Conservation (phyloP, 2,888 invertebrate genomes). For the Drosophila paramelanica region DNA sequence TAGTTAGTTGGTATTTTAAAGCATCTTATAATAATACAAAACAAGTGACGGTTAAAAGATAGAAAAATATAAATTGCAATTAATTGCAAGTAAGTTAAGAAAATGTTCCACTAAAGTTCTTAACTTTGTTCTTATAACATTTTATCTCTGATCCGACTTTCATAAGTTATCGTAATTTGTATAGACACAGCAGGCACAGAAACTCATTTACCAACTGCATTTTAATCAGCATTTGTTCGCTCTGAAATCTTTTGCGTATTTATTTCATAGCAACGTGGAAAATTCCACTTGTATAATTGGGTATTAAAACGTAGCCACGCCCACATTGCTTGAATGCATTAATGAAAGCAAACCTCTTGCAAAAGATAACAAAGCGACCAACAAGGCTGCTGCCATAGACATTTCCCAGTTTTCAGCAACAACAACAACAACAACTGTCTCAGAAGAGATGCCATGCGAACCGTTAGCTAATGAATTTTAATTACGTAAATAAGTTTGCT, state of each 20-base stretch:
- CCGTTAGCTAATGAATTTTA: conserved; percentile 67
- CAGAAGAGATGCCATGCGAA: background rate
- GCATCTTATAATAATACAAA: too few species aligned
- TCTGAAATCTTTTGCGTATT: background rate
- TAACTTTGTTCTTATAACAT: background rate
- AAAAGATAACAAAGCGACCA: conserved; percentile 12
- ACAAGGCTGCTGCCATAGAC: conserved; percentile 15
- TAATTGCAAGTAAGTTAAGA: too few species aligned
- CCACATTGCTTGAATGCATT: conserved; percentile 33
- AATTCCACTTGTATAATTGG: conserved; percentile 18
- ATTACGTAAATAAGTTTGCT: conserved; percentile 60
- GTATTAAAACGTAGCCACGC: conserved; percentile 1
- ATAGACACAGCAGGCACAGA: background rate
- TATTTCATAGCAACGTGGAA: background rate
- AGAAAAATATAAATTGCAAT: too few species aligned
- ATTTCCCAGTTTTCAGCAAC: conserved; percentile 15
- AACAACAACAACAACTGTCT: conserved; percentile 1
- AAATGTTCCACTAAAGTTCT: background rate
- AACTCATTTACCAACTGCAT: conserved; percentile 5
- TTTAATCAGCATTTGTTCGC: conserved; percentile 19
- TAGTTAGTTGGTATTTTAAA: too few species aligned
- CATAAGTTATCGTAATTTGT: conserved; percentile 1
- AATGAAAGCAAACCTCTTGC: conserved; percentile 22
- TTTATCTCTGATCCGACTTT: background rate
- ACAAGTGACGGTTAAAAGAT: too few species aligned